A percentile compares a stretch with the other conserved stretches of the same genome.
Conservation (phyloP, 2,888 invertebrate species). For the Zygaena filipendulae region DNA sequence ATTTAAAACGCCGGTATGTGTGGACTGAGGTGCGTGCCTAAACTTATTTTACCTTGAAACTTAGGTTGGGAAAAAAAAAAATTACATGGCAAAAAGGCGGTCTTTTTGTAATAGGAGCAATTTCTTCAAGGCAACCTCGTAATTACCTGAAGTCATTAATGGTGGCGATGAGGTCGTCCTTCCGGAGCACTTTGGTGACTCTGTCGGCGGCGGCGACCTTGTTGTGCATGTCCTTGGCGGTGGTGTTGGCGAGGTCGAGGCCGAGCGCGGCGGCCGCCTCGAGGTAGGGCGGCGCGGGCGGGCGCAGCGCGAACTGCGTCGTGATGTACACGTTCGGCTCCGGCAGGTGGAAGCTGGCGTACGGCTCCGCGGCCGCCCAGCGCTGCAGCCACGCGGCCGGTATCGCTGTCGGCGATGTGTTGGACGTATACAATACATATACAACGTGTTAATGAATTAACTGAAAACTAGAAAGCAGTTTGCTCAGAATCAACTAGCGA, state of each 20-base stretch:
- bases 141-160: constrained; percentile 50
- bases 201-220: constrained; percentile 23
- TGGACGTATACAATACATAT: no score
- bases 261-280: constrained; percentile 31
- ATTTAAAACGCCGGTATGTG: no score
- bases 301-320: constrained; percentile 72
- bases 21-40: no score
- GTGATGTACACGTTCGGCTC: constrained; percentile 79
- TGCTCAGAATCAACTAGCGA: no score
- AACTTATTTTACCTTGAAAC: no score
- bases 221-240: constrained; percentile 40
- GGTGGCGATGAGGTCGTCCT: constrained; percentile 43
- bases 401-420: no score
- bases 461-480: no score
- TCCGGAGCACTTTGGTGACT: constrained; percentile 25
- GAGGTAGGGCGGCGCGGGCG: constrained; percentile 39
- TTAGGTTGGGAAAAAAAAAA: no score
- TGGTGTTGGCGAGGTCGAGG: constrained; percentile 30
- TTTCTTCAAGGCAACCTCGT: not conserved
- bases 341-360: constrained; percentile 74
- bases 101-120: no score
- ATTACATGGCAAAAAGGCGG: no score
- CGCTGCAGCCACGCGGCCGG: constrained; percentile 70
- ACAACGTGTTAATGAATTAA: no score
- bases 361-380: constrained; percentile 70